Base-by-base conservation (phyloP, 2,113 vertebrate species). In the Rhodinocichla rosea region DNA sequence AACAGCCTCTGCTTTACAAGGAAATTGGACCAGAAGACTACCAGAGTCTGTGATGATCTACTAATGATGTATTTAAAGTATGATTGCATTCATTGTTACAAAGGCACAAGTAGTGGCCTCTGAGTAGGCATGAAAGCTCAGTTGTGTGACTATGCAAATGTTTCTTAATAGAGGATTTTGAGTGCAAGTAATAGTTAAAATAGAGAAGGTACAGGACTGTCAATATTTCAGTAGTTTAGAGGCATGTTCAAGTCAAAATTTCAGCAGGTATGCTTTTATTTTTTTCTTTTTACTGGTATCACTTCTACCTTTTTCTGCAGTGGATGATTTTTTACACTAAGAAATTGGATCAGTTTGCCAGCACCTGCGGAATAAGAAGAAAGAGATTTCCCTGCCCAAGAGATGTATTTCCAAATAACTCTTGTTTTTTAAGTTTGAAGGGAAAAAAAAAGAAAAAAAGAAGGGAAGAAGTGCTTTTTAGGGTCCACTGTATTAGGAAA, bases 291-390 rank as follows among this genome's bases (percentile, higher is more conserved):
- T 88, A 44, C 39, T 90, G 85, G 32, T 96, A 24, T 45, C 28
- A 44, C 91, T 96, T 78, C 83, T 95, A 67, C 64, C 75, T 93
- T 21, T 96, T 97, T 96, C 74, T 94, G 32, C 83, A 92, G 77
- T 90, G 85, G 78, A 91, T 96, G 75, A 52, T 69, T 96, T 97
- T 95, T 97, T 92, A 74, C 70, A 42, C 35, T 45, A 83, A 96
- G 75, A 96, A 93, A 90, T 92, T 97, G 94, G 57, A 93, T 82
- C 49, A 15, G 49, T 47, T 93, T 97, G 84, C 80, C 42, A 97
- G 87, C 95, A 98, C 95, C 96, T 97, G 96, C 89, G 74, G 47
- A 90, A 73, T 57, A 91, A 62, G 64, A 78, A 94, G 76, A 79
- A 80, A 82, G 64, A 77, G 4, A 70, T 79, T 90, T 85, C 47